Percentiles rank a stretch among this genome's conserved stretches.
phyloP scores from a whole-genome alignment of 2,797 vertebrate species.

The Oceanodroma leucorhoa region DNA sequence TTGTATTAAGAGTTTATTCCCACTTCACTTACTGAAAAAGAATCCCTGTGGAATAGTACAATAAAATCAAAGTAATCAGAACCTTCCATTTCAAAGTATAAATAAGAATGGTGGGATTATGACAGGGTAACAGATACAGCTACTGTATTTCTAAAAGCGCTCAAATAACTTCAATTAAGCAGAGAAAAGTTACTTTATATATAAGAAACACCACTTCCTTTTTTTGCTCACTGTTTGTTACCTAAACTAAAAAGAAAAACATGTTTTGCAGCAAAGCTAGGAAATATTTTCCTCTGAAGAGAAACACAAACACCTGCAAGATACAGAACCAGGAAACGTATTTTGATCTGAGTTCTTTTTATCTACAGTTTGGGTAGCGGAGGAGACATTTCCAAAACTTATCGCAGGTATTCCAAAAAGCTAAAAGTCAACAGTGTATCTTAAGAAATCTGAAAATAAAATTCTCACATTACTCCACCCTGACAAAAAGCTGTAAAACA shows the following conservation, averaged over 20 bases:
- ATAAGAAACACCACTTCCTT: background rate
- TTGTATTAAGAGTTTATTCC: background rate
- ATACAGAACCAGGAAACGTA: background rate
- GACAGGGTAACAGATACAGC: background rate
- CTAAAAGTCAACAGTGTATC: background rate
- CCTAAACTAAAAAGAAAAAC: background rate
- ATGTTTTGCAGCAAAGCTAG: background rate
- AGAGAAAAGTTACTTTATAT: background rate
- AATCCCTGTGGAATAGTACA: background rate
- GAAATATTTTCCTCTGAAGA: background rate
- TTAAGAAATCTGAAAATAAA: background rate
- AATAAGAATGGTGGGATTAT: background rate
- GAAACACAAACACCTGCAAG: background rate
- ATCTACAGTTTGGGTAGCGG: background rate
- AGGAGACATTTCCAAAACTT: background rate
- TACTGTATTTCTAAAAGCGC: background rate
- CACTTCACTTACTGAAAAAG: background rate
- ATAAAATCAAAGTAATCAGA: background rate
- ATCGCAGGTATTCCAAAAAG: fast-evolving
- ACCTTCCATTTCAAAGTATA: background rate
- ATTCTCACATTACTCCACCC: fast-evolving
- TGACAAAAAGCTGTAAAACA: background rate
- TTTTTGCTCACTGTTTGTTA: background rate
- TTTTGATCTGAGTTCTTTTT: background rate
- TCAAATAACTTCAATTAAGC: background rate